phyloP scores from a whole-genome alignment of 2,888 invertebrate species.

The Drosophila planitibia region DNA sequence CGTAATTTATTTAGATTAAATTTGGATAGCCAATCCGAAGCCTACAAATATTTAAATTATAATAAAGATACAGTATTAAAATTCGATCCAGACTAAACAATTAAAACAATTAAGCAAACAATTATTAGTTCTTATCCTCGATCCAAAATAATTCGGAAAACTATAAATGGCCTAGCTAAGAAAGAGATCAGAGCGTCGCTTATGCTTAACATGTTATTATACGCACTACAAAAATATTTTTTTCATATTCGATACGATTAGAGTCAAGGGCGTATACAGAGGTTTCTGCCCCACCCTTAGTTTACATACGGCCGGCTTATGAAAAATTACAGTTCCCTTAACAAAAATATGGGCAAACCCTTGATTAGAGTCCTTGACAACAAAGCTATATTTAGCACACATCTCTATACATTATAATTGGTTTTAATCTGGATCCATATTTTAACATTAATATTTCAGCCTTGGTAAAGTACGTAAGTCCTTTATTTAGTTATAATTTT shows the following conservation, averaged over 20 bases:
- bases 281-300: background rate
- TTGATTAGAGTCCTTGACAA: background rate
- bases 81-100: background rate
- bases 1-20: background rate
- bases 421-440: background rate
- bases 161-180: background rate
- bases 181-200: background rate
- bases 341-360: background rate
- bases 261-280: background rate
- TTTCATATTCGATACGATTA: background rate
- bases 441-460: background rate
- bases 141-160: background rate
- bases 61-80: background rate
- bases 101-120: background rate
- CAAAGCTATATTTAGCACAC: background rate
- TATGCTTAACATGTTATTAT: background rate
- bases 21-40: background rate
- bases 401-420: background rate
- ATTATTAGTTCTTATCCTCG: background rate
- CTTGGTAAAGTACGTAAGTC: background rate
- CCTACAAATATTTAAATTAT: background rate
- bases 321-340: background rate
- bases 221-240: background rate
- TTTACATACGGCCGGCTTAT: background rate
- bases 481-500: background rate